phyloP scores from a whole-genome alignment of 2,797 vertebrate species.

The Cyclopterus lumpus region DNA sequence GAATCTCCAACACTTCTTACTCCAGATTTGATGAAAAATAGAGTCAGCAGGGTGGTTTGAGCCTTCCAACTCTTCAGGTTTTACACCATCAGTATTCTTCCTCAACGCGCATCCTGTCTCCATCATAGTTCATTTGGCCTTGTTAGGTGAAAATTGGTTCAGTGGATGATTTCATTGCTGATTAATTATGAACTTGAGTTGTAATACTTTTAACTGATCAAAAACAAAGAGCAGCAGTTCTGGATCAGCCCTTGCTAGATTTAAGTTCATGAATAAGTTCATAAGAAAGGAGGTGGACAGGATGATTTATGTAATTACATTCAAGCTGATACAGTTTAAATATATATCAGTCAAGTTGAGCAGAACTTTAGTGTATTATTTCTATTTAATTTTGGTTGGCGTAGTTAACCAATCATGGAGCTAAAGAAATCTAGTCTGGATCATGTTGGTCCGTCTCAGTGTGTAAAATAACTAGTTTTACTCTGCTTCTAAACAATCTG shows the following conservation, averaged over 20 bases:
- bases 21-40: background rate
- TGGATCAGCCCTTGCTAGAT: background rate
- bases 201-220: background rate
- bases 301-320: too few relatives aligned
- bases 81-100: background rate
- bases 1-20: background rate
- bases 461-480: too few relatives aligned
- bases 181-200: background rate
- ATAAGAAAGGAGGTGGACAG: background rate
- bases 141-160: background rate
- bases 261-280: background rate
- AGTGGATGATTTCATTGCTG: background rate
- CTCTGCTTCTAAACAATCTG: too few relatives aligned
- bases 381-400: too few relatives aligned
- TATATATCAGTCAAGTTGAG: too few relatives aligned
- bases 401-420: background rate
- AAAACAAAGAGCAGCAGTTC: background rate
- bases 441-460: too few relatives aligned
- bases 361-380: too few relatives aligned
- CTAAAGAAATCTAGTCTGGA: background rate
- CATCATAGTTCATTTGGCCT: background rate
- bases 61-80: background rate
- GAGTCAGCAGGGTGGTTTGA: background rate
- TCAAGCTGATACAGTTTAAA: too few relatives aligned
- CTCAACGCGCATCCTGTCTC: background rate